These are phyloP conservation scores for Ramphastos sulfuratus DNA, from an alignment of 2,113 vertebrate genomes.

Conservation along the genomic window DNA sequence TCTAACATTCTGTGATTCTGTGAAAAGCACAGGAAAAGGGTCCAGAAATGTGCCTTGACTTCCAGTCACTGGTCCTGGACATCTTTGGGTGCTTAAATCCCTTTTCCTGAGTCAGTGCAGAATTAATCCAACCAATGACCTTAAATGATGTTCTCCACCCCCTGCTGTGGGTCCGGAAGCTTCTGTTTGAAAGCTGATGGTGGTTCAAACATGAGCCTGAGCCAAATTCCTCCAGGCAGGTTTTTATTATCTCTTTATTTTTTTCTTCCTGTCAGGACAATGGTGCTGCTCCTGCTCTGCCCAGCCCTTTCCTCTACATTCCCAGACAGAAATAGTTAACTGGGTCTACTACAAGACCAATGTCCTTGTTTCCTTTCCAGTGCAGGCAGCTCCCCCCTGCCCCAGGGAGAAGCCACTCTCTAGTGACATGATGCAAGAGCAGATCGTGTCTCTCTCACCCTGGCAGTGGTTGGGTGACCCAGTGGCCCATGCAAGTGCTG, in stretches of 20 bases:
- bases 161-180: not conserved
- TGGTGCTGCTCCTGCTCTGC: not conserved
- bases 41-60: not conserved
- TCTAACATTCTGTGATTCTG: no score
- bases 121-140: not conserved
- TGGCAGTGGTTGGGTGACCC: not conserved
- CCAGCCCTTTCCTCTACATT: constrained; percentile 24
- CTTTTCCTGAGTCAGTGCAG: not conserved
- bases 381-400: not conserved
- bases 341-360: not conserved
- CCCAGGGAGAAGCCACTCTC: not conserved
- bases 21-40: no score
- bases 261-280: not conserved
- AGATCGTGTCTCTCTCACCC: not conserved
- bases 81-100: not conserved
- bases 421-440: not conserved
- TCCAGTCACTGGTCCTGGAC: not conserved
- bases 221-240: not conserved
- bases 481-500: not conserved
- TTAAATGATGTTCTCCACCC: accelerated
- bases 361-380: not conserved
- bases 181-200: not conserved
- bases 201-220: accelerated
- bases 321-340: constrained; percentile 7
- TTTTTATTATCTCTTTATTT: not conserved